phyloP scores from a whole-genome alignment of 2,797 vertebrate species.

The Gouania willdenowi region DNA sequence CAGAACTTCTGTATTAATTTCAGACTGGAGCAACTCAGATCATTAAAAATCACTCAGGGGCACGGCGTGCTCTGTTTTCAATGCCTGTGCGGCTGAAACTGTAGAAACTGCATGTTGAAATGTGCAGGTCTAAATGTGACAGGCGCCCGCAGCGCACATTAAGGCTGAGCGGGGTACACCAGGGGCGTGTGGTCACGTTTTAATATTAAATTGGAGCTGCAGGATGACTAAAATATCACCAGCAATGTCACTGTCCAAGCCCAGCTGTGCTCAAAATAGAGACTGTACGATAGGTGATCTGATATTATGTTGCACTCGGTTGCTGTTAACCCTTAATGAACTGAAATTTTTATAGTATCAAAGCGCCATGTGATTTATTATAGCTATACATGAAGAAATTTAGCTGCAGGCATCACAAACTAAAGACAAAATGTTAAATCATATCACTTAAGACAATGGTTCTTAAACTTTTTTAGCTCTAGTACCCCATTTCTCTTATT shows the following conservation, averaged over 20 bases:
- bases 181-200: constrained; percentile 71
- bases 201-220: constrained; percentile 73
- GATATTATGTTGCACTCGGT: too few species aligned
- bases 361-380: constrained; percentile 14
- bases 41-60: constrained; percentile 78
- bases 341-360: too few species aligned
- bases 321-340: too few species aligned
- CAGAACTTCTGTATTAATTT: constrained; percentile 68
- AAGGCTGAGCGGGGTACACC: constrained; percentile 53
- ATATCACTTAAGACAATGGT: too few species aligned
- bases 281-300: constrained; percentile 40
- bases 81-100: constrained; percentile 75
- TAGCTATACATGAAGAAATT: background rate
- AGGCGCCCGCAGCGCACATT: constrained; percentile 64
- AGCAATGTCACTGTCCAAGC: constrained; percentile 57
- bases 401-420: too few species aligned
- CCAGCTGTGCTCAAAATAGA: constrained; percentile 59
- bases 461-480: too few species aligned
- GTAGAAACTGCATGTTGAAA: constrained; percentile 79
- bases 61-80: constrained; percentile 52
- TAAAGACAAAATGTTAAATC: too few species aligned
- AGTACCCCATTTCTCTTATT: too few species aligned
- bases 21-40: constrained; percentile 64
- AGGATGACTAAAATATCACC: constrained; percentile 68
- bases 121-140: constrained; percentile 76